Evolutionary conservation across 2,797 vertebrate genomes (phyloP), one percentile per base, ranked within the genome.

Genomic region (Cyclopterus lumpus): DNA sequence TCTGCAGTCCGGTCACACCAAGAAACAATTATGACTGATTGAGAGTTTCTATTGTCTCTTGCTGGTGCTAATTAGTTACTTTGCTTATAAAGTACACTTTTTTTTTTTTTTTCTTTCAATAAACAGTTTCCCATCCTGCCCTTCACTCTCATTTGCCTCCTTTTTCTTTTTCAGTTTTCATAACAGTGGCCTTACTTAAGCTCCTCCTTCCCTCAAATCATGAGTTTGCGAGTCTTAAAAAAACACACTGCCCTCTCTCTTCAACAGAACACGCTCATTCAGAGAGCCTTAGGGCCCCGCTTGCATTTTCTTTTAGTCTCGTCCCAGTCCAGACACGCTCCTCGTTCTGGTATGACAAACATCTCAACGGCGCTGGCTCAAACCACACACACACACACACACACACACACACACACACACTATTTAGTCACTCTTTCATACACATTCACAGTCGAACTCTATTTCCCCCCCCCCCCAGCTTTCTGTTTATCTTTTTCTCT

Each of bases 1-100:
- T 94, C 89, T 88, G 81, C 77, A 86, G 85, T 88, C 88, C 78
- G 85, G 92, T 91, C 88, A 88, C 85, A 90, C 83, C 22, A 53
- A 83, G 84, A 88, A 89, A 88, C 85, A 91, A 94, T 91, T 89
- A 91, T 72, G 71, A 90, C 82, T 89, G 86, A 91, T 92, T 92
- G 80, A 71, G 64, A 80, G 75, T 83, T 88, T 89, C 67, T 84
- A 75, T 91, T 87, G 84, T 94, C 82, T 84, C 79, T 89, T 32
- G 64, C 68, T 85, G 80, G 53, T 83, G 66, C 91, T 92, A 82
- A 92, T 88, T 91, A 81, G 73, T 87, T 76, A 79, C 78, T 72
- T 91, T 84, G 73, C 67, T 82, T 83, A 88, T 83, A 88, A 91
- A 89, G 91, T 67, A 55, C 38, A 74, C 46, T 69, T 70, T 66